These are phyloP conservation scores for Suillia variegata DNA, from an alignment of 2,888 invertebrate genomes.

Conservation along the genomic window DNA sequence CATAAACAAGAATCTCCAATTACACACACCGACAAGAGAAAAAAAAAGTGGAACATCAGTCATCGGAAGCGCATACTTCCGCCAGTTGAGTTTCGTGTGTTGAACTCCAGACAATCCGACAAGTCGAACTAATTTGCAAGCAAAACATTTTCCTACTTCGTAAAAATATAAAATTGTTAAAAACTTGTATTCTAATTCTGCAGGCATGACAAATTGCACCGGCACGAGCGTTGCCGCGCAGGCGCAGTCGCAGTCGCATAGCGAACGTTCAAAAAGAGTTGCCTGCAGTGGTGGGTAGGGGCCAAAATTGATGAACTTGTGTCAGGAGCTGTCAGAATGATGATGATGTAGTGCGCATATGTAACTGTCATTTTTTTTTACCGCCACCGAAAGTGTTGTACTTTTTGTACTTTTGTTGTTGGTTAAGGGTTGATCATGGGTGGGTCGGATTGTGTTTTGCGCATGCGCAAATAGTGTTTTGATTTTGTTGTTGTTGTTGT, in stretches of 20 bases:
- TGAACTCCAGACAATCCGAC: neutral
- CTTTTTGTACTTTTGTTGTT: neutral
- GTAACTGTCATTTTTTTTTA: neutral
- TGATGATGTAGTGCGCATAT: neutral
- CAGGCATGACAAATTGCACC: slow-evolving; percentile 44
- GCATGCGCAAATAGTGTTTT: neutral
- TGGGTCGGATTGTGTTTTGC: slow-evolving; percentile 15
- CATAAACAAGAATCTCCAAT: neutral
- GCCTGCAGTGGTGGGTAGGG: slow-evolving; percentile 2
- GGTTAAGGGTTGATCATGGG: neutral
- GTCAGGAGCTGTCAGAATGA: slow-evolving; percentile 35
- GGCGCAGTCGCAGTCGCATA: neutral
- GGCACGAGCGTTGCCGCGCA: slow-evolving; percentile 25
- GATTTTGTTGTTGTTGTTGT: too few relatives aligned
- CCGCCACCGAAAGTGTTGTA: neutral
- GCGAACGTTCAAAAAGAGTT: neutral
- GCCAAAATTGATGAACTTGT: slow-evolving; percentile 46
- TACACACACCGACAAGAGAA: neutral
- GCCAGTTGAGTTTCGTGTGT: neutral
- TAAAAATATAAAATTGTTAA: neutral
- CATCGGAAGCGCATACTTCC: neutral
- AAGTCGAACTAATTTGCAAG: neutral
- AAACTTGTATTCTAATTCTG: slow-evolving; percentile 30
- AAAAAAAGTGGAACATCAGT: neutral
- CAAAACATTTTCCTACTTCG: neutral